phyloP scores from a whole-genome alignment of 2,113 vertebrate genomes.

The Mus spicilegus region DNA sequence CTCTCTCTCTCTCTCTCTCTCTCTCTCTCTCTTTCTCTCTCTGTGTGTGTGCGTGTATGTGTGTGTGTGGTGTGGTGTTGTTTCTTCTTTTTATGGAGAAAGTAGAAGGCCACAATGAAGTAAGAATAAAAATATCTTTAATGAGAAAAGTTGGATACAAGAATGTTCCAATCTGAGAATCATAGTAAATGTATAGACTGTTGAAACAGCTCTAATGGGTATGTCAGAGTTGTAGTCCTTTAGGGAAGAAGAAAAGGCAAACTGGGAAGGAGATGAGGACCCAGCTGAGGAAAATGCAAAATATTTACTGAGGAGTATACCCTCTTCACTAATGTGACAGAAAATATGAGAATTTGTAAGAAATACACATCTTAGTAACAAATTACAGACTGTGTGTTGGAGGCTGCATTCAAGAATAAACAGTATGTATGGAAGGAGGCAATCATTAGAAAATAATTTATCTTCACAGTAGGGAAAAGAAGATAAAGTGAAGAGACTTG shows the following conservation, averaged over 20 bases:
- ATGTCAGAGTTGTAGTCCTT: neutral
- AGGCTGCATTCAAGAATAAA: neutral
- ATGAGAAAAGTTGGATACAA: neutral
- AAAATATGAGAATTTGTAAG: neutral
- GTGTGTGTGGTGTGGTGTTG: neutral
- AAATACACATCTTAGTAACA: neutral
- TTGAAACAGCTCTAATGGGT: neutral
- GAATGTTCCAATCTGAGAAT: neutral
- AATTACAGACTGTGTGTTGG: neutral
- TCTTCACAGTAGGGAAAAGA: neutral
- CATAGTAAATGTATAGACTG: neutral
- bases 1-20: neutral
- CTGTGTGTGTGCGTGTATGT: neutral
- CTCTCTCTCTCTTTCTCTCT: neutral
- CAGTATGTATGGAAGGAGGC: neutral
- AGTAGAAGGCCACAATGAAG: neutral
- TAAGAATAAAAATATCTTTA: neutral
- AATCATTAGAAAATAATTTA: constrained; percentile 56
- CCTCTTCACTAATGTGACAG: neutral
- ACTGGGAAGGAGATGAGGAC: neutral
- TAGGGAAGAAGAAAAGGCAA: neutral
- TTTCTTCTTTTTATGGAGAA: neutral
- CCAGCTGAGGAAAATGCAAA: neutral
- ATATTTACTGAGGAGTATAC: neutral
- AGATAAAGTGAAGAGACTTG: neutral